Evolutionary conservation across 2,797 vertebrate species (phyloP), one percentile per base, ranked within the genome.

Genomic region (Propithecus deckenii): DNA sequence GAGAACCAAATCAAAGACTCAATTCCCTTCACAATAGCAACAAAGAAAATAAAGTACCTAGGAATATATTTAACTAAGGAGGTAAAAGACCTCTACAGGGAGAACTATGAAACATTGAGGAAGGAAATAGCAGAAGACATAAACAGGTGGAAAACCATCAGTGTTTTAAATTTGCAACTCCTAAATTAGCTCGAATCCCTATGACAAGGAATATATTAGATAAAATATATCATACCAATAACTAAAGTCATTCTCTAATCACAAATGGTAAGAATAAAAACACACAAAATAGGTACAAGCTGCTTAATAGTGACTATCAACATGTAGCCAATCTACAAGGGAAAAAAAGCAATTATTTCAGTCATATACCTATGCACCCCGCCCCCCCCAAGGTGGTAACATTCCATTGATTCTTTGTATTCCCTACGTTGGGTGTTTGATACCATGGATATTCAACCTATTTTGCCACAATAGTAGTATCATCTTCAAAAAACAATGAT

Each of bases 181-280:
- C 28, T 88, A 91, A 96, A 96, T 89, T 89, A 94, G 20, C 76
- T 95, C 80, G 96, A 72, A 87, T 94, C 2, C 23, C n/a, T 48
- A 4, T 75, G 38, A 63, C 23, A 84, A 38, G 89, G 17, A 94
- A 91, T 20, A 2, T 20, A 79, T 92, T 76, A 57, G 20, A 72
- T 75, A 89, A 71, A 96, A 63, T 0, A 11, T 69, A n/a, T 75
- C 52, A 85, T 38, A 46, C 10, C 43, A 69, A n/a, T 88, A 23
- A 97, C 30, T 74, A 46, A 80, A 32, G 18, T 55, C 30, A 91
- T 67, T 94, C 9, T 86, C 32, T 43, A 75, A 75, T 61, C 32
- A 79, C n/a, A 69, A 67, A 95, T 67, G 71, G 7, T 69, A 75
- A 85, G 4, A 32, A 17, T n/a, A 10, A 32, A 50, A 94, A 71